Evolutionary conservation across 2,113 vertebrate genomes (phyloP).

Genomic region (Limnothrissa miodon): DNA sequence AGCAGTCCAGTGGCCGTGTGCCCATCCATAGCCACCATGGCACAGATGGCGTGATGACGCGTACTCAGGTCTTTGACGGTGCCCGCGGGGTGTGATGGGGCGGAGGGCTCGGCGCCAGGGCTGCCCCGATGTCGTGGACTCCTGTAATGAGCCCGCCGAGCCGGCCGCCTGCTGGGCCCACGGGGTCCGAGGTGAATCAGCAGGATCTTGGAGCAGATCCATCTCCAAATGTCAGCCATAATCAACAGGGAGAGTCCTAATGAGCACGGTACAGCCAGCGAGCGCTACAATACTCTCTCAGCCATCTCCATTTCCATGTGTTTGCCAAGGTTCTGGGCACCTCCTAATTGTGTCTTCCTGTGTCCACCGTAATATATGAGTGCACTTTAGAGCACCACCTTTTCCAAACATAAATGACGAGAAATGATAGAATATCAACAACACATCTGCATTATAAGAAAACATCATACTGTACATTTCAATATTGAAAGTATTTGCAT

Average conservation of each 20-base stretch:
- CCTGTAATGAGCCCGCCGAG: not conserved
- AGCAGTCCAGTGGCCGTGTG: not conserved
- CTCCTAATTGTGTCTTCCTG: not conserved
- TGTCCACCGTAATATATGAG: not conserved
- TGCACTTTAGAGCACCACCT: not conserved
- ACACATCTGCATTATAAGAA: no score
- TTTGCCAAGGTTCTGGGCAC: not conserved
- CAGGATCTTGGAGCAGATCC: not conserved
- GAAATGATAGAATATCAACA: no score
- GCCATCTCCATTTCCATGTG: not conserved
- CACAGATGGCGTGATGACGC: not conserved
- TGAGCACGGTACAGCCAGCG: slow-evolving; percentile 15
- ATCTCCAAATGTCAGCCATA: slow-evolving; percentile 30
- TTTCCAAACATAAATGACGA: not conserved
- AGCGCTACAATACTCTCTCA: not conserved
- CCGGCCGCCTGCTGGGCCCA: not conserved
- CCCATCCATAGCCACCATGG: not conserved
- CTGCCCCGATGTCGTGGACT: not conserved
- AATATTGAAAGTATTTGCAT: no score
- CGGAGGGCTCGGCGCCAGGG: not conserved
- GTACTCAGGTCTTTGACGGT: not conserved
- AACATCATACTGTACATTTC: no score
- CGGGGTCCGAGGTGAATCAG: not conserved
- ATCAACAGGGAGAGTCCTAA: slow-evolving; percentile 15
- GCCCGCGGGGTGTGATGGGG: not conserved